These are phyloP conservation scores for Embiotoca jacksoni DNA, from an alignment of 2,113 vertebrate genomes.

Conservation along the genomic window DNA sequence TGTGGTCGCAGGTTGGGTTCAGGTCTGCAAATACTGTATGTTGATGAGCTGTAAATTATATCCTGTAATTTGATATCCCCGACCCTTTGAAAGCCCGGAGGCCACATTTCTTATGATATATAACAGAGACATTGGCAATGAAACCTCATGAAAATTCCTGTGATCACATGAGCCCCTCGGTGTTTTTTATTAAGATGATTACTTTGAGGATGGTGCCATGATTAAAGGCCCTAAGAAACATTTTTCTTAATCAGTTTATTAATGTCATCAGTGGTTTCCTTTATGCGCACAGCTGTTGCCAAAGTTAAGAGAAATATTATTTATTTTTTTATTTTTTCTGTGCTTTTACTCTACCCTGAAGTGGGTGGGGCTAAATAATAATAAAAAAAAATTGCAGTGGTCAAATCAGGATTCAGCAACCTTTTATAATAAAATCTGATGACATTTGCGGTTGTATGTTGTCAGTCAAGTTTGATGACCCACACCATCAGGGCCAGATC, in stretches of 20 bases:
- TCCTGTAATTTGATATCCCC: constrained; percentile 26
- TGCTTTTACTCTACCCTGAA: too few species aligned
- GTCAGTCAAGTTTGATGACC: too few species aligned
- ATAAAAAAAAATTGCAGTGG: too few species aligned
- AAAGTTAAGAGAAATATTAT: not conserved
- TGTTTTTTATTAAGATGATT: not conserved
- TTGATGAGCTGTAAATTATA: constrained; percentile 20
- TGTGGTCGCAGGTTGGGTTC: not conserved
- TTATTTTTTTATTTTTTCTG: too few species aligned
- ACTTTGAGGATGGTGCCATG: not conserved
- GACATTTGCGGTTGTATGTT: too few species aligned
- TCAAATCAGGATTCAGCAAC: too few species aligned
- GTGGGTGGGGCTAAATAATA: too few species aligned
- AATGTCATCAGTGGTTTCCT: constrained; percentile 1
- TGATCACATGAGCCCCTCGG: not conserved
- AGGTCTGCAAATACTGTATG: not conserved
- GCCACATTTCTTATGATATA: constrained; percentile 1
- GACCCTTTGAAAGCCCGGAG: not conserved
- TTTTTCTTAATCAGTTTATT: not conserved
- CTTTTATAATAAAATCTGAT: too few species aligned
- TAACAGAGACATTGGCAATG: not conserved
- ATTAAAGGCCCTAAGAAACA: not conserved
- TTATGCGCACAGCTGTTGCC: not conserved
- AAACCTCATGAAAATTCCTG: constrained; percentile 1
- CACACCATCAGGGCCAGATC: too few species aligned